These are phyloP conservation scores for Nicator chloris DNA, from an alignment of 2,113 vertebrate species.

Conservation along the genomic window DNA sequence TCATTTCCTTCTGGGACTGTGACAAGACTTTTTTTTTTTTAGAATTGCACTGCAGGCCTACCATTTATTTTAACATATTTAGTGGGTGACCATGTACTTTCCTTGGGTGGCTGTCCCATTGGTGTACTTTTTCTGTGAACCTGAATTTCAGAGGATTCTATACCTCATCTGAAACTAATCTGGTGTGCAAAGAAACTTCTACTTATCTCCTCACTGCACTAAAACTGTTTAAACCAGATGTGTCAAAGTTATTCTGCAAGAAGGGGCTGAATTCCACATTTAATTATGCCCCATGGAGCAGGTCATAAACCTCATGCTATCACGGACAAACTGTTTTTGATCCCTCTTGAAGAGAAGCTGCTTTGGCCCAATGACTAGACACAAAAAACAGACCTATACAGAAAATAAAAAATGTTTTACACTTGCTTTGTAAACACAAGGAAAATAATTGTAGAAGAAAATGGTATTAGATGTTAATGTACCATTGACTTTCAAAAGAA, in stretches of 20 bases:
- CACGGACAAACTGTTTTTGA: slow-evolving; percentile 34
- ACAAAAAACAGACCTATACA: not conserved
- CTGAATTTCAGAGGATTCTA: not conserved
- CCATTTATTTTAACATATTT: not conserved
- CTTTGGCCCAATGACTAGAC: not conserved
- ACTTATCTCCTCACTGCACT: slow-evolving; percentile 20
- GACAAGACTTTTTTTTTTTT: not conserved
- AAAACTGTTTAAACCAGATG: slow-evolving; percentile 53
- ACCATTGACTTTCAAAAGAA: not conserved
- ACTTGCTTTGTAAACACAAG: not conserved
- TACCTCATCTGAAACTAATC: slow-evolving; percentile 59
- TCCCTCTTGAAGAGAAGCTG: slow-evolving; percentile 23
- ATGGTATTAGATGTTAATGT: not conserved
- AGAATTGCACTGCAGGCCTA: not conserved
- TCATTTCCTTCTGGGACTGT: not conserved
- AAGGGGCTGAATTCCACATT: slow-evolving; percentile 39
- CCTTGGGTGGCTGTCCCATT: not conserved
- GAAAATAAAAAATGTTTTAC: not conserved
- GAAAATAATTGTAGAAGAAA: not conserved
- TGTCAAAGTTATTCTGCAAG: slow-evolving; percentile 54
- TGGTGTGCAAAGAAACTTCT: slow-evolving; percentile 39
- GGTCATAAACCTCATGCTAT: slow-evolving; percentile 46
- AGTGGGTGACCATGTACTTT: not conserved
- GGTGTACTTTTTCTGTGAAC: not conserved
- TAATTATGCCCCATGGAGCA: slow-evolving; percentile 46